A percentile compares a stretch with the other conserved stretches of the same genome.
Conservation (phyloP, 2,888 invertebrate species). For the Apomyelois bistriatella region DNA sequence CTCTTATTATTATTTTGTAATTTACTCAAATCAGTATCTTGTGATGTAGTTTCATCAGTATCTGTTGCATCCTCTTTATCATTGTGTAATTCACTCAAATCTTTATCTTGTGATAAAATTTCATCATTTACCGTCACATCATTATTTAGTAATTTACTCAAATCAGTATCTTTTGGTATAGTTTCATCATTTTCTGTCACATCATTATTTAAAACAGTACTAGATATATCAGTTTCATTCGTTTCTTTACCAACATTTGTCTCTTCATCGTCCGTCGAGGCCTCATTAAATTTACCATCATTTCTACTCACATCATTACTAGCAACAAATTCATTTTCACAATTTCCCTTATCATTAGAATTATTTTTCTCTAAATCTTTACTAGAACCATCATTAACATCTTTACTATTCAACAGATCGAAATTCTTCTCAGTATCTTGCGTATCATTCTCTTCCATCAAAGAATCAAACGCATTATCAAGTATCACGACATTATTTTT, state of each 20-base stretch:
- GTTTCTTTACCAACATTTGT: neutral
- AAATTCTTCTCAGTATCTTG: neutral
- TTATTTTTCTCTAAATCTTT: neutral
- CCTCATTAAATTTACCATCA: neutral
- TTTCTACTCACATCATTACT: neutral
- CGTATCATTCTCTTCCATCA: neutral
- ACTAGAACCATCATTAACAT: neutral
- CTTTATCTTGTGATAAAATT: too few species aligned
- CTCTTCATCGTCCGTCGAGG: neutral
- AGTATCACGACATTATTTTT: conserved; percentile 12
- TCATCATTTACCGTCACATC: neutral
- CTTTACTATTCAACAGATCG: neutral
- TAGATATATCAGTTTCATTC: neutral
- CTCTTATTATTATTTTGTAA: neutral
- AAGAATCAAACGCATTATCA: conserved; percentile 15
- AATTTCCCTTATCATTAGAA: conserved; percentile 1
- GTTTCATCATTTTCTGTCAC: neutral
- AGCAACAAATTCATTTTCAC: neutral
- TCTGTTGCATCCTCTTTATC: neutral
- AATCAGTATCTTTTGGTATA: too few species aligned
- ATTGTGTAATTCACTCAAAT: neutral
- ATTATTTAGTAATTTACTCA: neutral
- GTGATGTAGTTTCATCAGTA: too few species aligned
- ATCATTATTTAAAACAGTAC: neutral
- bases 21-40: too few species aligned